Conservation (phyloP, 2,797 vertebrate species). For the Serranus cabrilla region DNA sequence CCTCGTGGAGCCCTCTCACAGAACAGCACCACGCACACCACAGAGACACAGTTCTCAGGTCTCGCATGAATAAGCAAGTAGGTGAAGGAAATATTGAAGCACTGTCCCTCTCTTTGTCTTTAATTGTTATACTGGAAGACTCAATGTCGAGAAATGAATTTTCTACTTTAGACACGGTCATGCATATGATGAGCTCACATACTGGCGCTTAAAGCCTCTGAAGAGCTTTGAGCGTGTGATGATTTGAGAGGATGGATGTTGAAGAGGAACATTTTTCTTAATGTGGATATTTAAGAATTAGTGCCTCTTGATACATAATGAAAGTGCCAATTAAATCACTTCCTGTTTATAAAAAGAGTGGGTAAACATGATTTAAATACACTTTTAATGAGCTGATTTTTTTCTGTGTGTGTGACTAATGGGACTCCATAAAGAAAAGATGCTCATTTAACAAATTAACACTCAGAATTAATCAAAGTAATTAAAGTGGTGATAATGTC, state of each 20-base stretch:
- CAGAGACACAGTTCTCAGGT: slow-evolving; percentile 11
- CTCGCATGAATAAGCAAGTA: not conserved
- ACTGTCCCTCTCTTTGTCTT: not conserved
- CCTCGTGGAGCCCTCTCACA: not conserved
- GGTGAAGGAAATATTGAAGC: not conserved
- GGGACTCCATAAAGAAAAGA: slow-evolving; percentile 28
- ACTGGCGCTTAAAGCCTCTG: slow-evolving; percentile 20
- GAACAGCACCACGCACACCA: not conserved
- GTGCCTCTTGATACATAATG: slow-evolving; percentile 33
- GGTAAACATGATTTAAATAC: not conserved
- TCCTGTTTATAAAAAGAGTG: slow-evolving; percentile 9
- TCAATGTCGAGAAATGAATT: slow-evolving; percentile 4
- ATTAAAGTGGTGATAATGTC: not conserved
- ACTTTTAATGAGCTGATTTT: not conserved
- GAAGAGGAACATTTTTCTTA: slow-evolving; percentile 14
- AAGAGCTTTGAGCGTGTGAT: slow-evolving; percentile 44
- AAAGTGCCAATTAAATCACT: slow-evolving; percentile 30
- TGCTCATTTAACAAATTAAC: slow-evolving; percentile 28
- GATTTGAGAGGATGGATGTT: slow-evolving; percentile 29
- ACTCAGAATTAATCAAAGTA: slow-evolving; percentile 21
- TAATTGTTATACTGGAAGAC: not conserved
- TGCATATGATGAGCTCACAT: not conserved
- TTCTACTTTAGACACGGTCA: not conserved
- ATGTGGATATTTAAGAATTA: not conserved
- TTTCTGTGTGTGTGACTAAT: not conserved